phyloP scores from a whole-genome alignment of 2,113 vertebrate genomes.

The Raja brachyura region DNA sequence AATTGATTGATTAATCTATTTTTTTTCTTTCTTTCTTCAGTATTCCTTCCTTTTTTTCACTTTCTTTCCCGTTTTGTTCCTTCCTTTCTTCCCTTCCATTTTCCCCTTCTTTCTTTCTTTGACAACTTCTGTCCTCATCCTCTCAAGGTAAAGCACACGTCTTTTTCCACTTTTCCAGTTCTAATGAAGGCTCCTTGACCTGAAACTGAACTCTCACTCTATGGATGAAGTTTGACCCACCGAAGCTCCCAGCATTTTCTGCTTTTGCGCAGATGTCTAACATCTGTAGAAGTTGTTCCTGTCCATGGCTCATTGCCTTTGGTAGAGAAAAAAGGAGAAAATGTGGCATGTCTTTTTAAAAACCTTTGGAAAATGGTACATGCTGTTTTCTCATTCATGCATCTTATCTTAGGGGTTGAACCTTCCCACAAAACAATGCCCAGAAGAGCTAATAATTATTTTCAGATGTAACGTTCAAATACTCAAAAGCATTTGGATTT shows the following conservation, averaged over 20 bases:
- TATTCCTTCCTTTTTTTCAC: background rate
- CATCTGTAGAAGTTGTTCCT: background rate
- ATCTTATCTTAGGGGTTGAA: background rate
- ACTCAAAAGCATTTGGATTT: conserved; percentile 6
- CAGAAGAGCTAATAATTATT: conserved; percentile 31
- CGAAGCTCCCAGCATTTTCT: no score
- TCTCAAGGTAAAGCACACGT: no score
- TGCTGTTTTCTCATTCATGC: background rate
- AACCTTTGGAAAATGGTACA: background rate
- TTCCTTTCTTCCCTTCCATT: no score
- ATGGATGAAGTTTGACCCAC: no score
- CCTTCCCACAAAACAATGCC: conserved; percentile 1
- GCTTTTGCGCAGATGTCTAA: no score
- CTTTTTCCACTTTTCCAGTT: no score
- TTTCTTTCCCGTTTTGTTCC: background rate
- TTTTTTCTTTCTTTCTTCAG: background rate
- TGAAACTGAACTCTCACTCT: no score
- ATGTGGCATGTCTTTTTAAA: background rate
- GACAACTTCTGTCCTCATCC: no score
- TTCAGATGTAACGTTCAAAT: conserved; percentile 5
- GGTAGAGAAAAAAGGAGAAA: background rate
- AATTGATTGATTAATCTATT: background rate
- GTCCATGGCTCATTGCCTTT: background rate
- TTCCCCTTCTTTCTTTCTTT: no score
- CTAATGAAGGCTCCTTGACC: no score